Evolutionary conservation across 2,888 invertebrate genomes (phyloP), one percentile per base, ranked within the genome.

Genomic region (Idaea dimidiata): DNA sequence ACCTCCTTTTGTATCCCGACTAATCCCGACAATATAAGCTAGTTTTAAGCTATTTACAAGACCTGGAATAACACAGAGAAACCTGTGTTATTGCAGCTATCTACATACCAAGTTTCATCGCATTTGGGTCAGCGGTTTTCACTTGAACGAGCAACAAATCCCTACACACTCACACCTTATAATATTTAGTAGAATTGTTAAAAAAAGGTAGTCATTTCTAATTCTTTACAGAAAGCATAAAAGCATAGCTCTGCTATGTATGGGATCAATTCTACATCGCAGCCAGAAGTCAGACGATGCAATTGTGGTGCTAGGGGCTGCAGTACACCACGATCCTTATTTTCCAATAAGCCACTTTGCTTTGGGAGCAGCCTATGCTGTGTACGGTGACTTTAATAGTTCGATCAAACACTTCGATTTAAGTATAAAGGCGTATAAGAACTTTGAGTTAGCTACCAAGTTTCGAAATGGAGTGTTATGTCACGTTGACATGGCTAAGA

Each of bases 201-300:
- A n/a, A n/a, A n/a, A n/a, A n/a, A n/a, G n/a, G n/a, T 68, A 24
- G 76, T 77, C 77, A 32, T 54, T 57, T 64, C 53, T 32, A 59
- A 31, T 17, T 59, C 62, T 57, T 33, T 16, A 17, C 91, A 96
- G 96, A 74, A 86, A 93, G 71, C 95, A 94, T 78, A 95, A 95
- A 81, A 95, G 96, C 80, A 94, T 97, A 59, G 95, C 96, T 0
- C 87, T 97, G 53, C 89, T 96, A 62, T 96, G 95, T 76, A 87
- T 97, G 78, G 97, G 96, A 0, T 95, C 95, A 57, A 93, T 96
- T 69, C 88, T 97, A 16, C 96, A 96, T 75, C 94, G 95, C 58
- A 94, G 95, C 59, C 91, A 93, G 67, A 93, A 93, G 72, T 94
- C 95, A 0, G 94, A 94, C 66, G 97, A 97, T 82, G 97, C 97